phyloP scores from a whole-genome alignment of 1,140 invertebrate genomes.

The Trichonephila inaurata region DNA sequence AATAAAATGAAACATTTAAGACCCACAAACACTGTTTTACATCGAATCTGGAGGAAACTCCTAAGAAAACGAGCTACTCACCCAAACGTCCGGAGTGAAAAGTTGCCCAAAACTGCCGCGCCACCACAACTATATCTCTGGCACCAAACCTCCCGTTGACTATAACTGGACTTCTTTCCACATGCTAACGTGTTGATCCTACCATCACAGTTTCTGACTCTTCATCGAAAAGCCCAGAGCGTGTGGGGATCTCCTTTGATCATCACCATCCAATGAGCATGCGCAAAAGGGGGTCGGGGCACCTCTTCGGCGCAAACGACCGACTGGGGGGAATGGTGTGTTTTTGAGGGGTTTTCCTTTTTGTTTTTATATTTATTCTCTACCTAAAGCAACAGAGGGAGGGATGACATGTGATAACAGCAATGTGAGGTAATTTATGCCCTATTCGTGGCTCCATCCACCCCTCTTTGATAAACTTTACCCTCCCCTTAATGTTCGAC shows the following conservation, averaged over 20 bases:
- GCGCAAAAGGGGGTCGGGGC: conserved; percentile 3
- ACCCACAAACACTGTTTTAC: neutral
- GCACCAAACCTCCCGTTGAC: neutral
- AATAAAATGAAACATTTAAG: neutral
- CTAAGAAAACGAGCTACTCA: neutral
- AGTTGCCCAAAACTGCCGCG: neutral
- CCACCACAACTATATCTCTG: neutral
- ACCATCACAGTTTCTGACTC: conserved; percentile 50
- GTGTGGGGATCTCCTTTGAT: conserved; percentile 40
- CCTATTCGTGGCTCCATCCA: neutral
- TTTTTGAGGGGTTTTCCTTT: conserved; percentile 28
- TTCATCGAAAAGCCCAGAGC: neutral
- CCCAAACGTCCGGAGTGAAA: neutral
- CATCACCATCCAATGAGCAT: conserved; percentile 59
- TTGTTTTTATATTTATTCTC: neutral
- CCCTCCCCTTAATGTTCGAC: neutral
- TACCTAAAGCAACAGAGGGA: neutral
- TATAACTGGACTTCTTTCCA: conserved; percentile 38
- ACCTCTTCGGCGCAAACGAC: conserved; percentile 46
- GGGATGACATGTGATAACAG: neutral
- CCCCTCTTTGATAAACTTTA: neutral
- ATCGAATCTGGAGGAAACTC: neutral
- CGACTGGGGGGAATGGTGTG: conserved; percentile 58
- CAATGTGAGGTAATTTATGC: conserved; percentile 10
- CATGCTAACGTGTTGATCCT: conserved; percentile 42